Evolutionary conservation across 2,888 invertebrate species (phyloP).

Genomic region (Himalopsyche tibetana): DNA sequence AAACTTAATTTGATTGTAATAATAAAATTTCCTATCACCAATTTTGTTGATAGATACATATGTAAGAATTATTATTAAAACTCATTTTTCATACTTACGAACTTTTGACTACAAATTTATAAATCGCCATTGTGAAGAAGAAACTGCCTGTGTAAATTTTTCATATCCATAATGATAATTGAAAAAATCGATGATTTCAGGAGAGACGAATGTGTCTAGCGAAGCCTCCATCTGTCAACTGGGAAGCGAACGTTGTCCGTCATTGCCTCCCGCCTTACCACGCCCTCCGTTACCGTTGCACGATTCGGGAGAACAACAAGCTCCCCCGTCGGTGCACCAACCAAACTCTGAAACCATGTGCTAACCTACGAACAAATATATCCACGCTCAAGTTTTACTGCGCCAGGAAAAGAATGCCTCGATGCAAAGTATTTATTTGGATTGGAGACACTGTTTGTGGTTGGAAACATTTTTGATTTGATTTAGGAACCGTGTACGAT

Average conservation of each 20-base stretch:
- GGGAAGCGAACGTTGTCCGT: conserved; percentile 75
- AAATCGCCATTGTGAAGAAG: too few relatives aligned
- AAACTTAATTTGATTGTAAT: too few relatives aligned
- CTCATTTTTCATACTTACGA: too few relatives aligned
- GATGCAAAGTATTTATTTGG: neutral
- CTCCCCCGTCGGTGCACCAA: conserved; percentile 68
- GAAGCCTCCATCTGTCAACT: conserved; percentile 76
- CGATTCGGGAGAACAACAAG: conserved; percentile 74
- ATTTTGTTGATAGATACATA: too few relatives aligned
- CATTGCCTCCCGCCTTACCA: conserved; percentile 75
- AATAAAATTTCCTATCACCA: too few relatives aligned
- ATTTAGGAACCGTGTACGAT: neutral
- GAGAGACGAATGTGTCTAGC: conserved; percentile 76
- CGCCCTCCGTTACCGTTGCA: conserved; percentile 76
- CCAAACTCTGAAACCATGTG: conserved; percentile 68
- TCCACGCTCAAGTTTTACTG: neutral
- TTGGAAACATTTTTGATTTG: neutral
- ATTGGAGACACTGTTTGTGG: neutral
- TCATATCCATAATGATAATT: conserved; percentile 19
- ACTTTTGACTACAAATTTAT: too few relatives aligned
- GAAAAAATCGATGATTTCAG: conserved; percentile 67
- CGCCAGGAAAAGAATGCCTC: neutral
- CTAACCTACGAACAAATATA: conserved; percentile 49
- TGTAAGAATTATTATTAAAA: too few relatives aligned
- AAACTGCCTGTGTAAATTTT: neutral